phyloP scores from a whole-genome alignment of 2,797 vertebrate species.

The Sebastes taczanowskii region DNA sequence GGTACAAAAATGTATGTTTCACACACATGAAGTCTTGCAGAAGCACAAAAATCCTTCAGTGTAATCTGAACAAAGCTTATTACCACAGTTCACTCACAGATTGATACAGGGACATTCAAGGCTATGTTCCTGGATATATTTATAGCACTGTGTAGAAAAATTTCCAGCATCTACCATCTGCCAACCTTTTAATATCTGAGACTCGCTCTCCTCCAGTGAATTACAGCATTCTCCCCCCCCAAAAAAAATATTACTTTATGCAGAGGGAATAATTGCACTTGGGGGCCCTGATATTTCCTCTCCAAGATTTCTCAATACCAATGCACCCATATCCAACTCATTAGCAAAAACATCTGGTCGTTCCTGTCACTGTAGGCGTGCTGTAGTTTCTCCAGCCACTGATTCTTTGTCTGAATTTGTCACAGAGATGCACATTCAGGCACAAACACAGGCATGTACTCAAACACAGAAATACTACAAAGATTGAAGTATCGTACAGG shows the following conservation, averaged over 20 bases:
- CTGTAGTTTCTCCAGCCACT: conserved; percentile 19
- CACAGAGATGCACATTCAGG: conserved; percentile 6
- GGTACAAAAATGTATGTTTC: neutral
- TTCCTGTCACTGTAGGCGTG: conserved; percentile 21
- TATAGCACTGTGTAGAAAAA: conserved; percentile 34
- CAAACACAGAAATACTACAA: neutral
- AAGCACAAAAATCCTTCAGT: neutral
- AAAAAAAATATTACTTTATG: conserved; percentile 49
- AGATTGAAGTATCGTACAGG: neutral
- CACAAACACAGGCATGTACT: neutral
- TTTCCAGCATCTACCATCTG: conserved; percentile 54
- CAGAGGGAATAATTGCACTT: conserved; percentile 66
- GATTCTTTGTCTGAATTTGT: conserved; percentile 25
- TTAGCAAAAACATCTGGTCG: conserved; percentile 68
- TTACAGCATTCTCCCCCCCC: conserved; percentile 5
- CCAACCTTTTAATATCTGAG: conserved; percentile 56
- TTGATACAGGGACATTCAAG: conserved; percentile 32
- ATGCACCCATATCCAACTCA: conserved; percentile 60
- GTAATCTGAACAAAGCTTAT: conserved; percentile 14
- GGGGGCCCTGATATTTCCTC: conserved; percentile 54
- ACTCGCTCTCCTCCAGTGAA: conserved; percentile 53
- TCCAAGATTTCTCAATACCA: conserved; percentile 46
- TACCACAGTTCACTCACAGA: conserved; percentile 21
- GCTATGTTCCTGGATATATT: conserved; percentile 46
- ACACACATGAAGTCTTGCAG: neutral